phyloP scores from a whole-genome alignment of 2,888 invertebrate species.

The Drosophila incognita region DNA sequence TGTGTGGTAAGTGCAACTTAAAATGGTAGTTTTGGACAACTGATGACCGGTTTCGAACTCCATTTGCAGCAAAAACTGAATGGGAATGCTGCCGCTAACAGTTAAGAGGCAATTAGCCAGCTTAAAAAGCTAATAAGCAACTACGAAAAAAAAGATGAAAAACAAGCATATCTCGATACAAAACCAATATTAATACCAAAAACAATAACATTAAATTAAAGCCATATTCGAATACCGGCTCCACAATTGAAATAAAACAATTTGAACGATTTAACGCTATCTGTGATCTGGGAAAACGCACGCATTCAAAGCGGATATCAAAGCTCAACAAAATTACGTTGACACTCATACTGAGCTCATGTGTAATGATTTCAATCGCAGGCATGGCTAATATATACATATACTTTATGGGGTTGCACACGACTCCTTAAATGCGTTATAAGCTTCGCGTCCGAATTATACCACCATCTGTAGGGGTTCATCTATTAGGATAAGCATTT shows the following conservation, averaged over 20 bases:
- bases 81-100: slow-evolving; percentile 40
- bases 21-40: background rate
- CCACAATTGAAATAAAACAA: background rate
- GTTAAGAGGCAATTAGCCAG: slow-evolving; percentile 34
- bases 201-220: background rate
- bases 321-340: background rate
- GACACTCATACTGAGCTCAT: background rate
- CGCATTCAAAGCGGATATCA: background rate
- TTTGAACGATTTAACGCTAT: background rate
- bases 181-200: background rate
- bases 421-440: background rate
- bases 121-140: background rate
- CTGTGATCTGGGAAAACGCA: background rate
- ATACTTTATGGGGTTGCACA: background rate
- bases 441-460: background rate
- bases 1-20: background rate
- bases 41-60: slow-evolving; percentile 17
- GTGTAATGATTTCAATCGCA: background rate
- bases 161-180: slow-evolving; percentile 1
- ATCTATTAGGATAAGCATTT: too few species aligned
- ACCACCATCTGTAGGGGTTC: background rate
- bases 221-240: background rate
- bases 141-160: background rate
- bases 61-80: slow-evolving; percentile 31
- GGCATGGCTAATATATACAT: background rate